phyloP scores from a whole-genome alignment of 2,888 invertebrate genomes.

The Abrostola tripartita region DNA sequence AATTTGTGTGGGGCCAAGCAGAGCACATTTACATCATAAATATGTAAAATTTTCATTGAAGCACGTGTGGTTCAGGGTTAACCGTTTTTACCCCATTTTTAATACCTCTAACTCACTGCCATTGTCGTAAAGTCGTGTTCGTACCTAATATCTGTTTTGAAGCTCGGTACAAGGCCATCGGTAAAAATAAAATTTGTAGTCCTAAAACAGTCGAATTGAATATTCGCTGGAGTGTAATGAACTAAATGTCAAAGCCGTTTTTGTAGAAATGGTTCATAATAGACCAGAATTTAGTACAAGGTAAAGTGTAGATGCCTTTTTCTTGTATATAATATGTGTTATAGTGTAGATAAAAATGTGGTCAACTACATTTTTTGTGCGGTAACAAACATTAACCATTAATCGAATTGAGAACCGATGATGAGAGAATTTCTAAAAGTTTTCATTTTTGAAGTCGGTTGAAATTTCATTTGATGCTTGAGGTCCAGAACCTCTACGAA shows the following conservation, averaged over 20 bases:
- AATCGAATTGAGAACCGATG: too few species aligned
- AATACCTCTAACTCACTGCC: slow-evolving; percentile 19
- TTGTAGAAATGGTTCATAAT: slow-evolving; percentile 14
- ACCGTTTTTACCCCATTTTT: slow-evolving; percentile 30
- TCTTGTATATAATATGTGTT: too few species aligned
- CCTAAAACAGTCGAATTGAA: slow-evolving; percentile 32
- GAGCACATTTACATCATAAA: slow-evolving; percentile 12
- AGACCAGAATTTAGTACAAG: not conserved
- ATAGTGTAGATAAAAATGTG: too few species aligned
- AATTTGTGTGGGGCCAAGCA: slow-evolving; percentile 29
- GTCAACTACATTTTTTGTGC: too few species aligned
- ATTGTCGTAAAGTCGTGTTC: slow-evolving; percentile 41
- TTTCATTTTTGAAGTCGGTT: too few species aligned
- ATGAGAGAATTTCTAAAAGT: too few species aligned
- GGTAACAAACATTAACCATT: too few species aligned
- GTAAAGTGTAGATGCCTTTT: not conserved
- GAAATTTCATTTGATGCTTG: too few species aligned
- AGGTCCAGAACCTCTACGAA: too few species aligned
- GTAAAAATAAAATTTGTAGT: slow-evolving; percentile 32
- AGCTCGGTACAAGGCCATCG: slow-evolving; percentile 31
- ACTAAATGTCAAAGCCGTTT: slow-evolving; percentile 18
- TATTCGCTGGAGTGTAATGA: slow-evolving; percentile 28
- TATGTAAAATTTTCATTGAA: slow-evolving; percentile 38
- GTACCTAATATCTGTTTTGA: slow-evolving; percentile 35
- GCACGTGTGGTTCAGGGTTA: slow-evolving; percentile 27